A percentile compares a stretch with the other conserved stretches of the same genome.
These are phyloP conservation scores for Metalampra italica DNA, from an alignment of 2,888 invertebrate genomes.

Conservation along the genomic window DNA sequence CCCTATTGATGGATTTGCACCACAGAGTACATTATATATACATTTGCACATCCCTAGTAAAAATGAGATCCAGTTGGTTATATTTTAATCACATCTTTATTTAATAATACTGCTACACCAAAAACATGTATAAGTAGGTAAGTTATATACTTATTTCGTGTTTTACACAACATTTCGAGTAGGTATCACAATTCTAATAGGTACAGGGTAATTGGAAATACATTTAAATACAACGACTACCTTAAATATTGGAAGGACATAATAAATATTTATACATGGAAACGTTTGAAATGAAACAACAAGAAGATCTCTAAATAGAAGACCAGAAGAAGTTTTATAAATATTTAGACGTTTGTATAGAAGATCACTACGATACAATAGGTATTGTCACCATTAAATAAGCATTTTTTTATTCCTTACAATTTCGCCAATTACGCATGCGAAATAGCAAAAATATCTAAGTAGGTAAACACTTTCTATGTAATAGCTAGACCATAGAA, in stretches of 20 bases:
- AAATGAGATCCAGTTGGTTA: no score
- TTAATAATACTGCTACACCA: conserved; percentile 34
- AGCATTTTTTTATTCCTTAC: conserved; percentile 1
- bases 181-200: conserved; percentile 17
- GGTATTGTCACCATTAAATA: conserved; percentile 9
- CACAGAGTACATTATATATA: no score
- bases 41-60: no score
- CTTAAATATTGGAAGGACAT: no score
- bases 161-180: conserved; percentile 29
- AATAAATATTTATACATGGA: no score
- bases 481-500: no score
- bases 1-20: no score
- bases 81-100: conserved; percentile 46
- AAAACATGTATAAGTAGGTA: conserved; percentile 26
- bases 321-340: not conserved
- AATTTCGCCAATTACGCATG: not conserved
- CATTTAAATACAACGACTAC: not conserved
- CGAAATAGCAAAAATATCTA: not conserved
- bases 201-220: not conserved
- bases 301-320: not conserved
- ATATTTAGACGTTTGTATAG: not conserved
- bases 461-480: not conserved
- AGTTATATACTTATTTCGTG: no score
- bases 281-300: conserved; percentile 2
- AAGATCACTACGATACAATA: not conserved